Conservation (phyloP, 1,140 invertebrate genomes). For the Bombus sylvicola region DNA sequence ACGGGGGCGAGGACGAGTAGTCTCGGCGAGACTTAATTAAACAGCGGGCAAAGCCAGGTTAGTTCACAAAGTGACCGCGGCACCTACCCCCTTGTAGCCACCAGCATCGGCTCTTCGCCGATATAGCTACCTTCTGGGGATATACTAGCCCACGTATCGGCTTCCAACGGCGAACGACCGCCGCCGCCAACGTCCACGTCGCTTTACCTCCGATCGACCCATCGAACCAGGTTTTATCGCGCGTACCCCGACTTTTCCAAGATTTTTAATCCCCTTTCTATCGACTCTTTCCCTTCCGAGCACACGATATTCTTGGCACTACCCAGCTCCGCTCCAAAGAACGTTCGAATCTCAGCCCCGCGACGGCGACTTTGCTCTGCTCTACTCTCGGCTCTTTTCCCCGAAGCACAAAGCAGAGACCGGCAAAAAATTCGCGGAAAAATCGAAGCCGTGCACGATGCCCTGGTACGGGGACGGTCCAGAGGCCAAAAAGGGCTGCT, state of each 20-base stretch:
- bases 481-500: conserved; percentile 9
- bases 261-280: conserved; percentile 6
- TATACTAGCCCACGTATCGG: conserved; percentile 48
- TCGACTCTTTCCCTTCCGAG: not conserved
- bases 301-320: conserved; percentile 23
- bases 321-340: conserved; percentile 27
- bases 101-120: conserved; percentile 63
- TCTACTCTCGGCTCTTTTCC: not conserved
- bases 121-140: conserved; percentile 58
- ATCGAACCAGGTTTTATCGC: conserved; percentile 21
- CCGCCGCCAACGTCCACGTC: not conserved
- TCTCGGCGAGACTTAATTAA: conserved; percentile 83
- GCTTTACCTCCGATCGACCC: conserved; percentile 11
- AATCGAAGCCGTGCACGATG: conserved; percentile 34
- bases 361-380: not conserved
- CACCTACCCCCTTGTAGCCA: conserved; percentile 64
- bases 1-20: conserved; percentile 70
- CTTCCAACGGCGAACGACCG: conserved; percentile 36
- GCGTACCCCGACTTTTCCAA: not conserved
- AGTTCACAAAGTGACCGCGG: conserved; percentile 83
- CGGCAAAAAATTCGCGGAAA: conserved; percentile 4
- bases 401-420: not conserved
- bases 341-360: not conserved
- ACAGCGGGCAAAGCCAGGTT: conserved; percentile 80
- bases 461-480: not conserved